Evolutionary conservation across 2,113 vertebrate genomes (phyloP).

Genomic region (Arizona elegans): DNA sequence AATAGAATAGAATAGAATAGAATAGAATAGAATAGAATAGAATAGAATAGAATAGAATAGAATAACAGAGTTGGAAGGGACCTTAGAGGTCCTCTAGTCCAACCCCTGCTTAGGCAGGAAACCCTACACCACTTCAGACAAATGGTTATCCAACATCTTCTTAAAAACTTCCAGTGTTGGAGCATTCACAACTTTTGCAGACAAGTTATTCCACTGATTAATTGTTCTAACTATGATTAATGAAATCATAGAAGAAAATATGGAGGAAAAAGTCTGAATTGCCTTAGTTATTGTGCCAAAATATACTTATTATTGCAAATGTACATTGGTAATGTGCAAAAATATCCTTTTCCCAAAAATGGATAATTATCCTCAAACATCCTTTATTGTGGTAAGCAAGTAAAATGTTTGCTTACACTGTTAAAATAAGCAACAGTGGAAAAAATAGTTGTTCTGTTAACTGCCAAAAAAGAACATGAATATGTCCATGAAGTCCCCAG

Average conservation of each 20-base stretch:
- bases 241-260: slow-evolving; percentile 57
- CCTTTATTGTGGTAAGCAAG: too few species aligned
- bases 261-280: slow-evolving; percentile 39
- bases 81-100: too few species aligned
- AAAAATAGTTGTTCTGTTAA: background rate
- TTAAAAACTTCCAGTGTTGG: too few species aligned
- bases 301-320: background rate
- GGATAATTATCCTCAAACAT: background rate
- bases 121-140: too few species aligned
- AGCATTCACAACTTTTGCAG: too few species aligned
- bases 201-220: too few species aligned
- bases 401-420: background rate
- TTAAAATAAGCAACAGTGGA: background rate
- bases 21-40: too few species aligned
- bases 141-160: too few species aligned
- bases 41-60: too few species aligned
- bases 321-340: background rate
- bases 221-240: background rate
- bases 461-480: background rate
- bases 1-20: too few species aligned
- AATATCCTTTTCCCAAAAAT: background rate
- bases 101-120: too few species aligned
- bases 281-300: slow-evolving; percentile 10
- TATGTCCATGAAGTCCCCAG: background rate
- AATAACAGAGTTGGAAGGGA: too few species aligned